Percentiles rank a stretch among this genome's conserved stretches.
phyloP scores from a whole-genome alignment of 2,113 vertebrate species.

The Zapornia atra region DNA sequence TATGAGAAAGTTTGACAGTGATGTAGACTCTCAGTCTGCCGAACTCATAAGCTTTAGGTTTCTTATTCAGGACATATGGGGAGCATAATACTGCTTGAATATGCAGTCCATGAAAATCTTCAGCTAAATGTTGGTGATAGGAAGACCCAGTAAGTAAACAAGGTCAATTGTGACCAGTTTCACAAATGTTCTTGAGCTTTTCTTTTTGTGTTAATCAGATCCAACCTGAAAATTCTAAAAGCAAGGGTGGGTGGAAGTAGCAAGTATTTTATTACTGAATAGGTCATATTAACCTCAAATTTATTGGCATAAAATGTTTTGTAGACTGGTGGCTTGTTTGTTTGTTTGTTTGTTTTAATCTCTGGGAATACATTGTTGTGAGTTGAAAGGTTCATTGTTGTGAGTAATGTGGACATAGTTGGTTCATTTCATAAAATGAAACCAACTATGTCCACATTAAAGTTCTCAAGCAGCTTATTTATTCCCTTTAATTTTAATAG shows the following conservation, averaged over 20 bases:
- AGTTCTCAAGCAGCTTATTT: neutral
- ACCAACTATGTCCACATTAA: neutral
- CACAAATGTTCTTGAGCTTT: neutral
- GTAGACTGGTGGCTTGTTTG: neutral
- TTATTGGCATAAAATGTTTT: neutral
- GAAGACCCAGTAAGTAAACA: neutral
- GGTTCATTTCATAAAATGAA: neutral
- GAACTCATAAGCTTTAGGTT: neutral
- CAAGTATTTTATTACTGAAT: neutral
- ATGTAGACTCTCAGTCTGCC: neutral
- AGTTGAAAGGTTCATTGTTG: too few species aligned
- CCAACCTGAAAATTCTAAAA: neutral
- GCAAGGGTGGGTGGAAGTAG: neutral
- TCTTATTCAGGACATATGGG: neutral
- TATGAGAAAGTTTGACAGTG: neutral
- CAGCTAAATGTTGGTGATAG: neutral
- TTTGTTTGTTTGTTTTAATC: neutral
- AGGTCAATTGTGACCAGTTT: neutral
- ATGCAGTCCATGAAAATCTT: neutral
- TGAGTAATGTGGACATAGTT: too few species aligned
- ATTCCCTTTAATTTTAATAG: neutral
- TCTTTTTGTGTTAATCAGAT: neutral
- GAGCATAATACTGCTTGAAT: neutral
- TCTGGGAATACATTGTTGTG: neutral
- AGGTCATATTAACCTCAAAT: neutral